A percentile compares a stretch with the other conserved stretches of the same genome.
phyloP scores from a whole-genome alignment of 1,140 invertebrate genomes.

The Battus philenor region DNA sequence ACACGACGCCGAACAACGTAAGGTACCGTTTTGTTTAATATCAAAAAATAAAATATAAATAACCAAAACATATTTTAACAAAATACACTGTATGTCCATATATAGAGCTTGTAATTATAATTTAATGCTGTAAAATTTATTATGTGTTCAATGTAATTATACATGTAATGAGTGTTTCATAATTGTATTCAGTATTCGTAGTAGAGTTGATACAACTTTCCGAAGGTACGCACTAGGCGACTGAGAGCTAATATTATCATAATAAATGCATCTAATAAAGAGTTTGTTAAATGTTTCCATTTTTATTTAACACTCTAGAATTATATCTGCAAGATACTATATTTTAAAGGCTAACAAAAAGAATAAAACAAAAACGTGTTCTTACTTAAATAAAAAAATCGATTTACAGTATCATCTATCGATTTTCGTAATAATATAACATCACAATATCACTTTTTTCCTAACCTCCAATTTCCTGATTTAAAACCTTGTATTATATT shows the following conservation, averaged over 20 bases:
- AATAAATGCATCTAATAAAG: constrained; percentile 74
- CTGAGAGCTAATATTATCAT: constrained; percentile 74
- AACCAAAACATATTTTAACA: constrained; percentile 42
- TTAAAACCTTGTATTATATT: too few relatives aligned
- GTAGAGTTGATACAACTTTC: constrained; percentile 70
- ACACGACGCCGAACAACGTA: too few relatives aligned
- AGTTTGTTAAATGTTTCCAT: constrained; percentile 65
- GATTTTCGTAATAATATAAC: too few relatives aligned
- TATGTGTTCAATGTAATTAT: constrained; percentile 20
- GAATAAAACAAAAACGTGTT: too few relatives aligned
- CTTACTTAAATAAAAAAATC: too few relatives aligned
- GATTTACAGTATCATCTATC: too few relatives aligned
- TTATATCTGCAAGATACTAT: too few relatives aligned
- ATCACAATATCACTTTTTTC: too few relatives aligned
- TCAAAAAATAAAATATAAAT: too few relatives aligned
- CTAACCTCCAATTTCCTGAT: too few relatives aligned
- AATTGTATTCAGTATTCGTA: constrained; percentile 23
- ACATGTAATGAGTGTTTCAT: constrained; percentile 23
- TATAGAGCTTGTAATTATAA: constrained; percentile 7
- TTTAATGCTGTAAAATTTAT: constrained; percentile 16
- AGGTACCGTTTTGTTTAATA: too few relatives aligned
- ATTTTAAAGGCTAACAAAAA: too few relatives aligned
- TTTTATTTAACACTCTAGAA: constrained; percentile 34
- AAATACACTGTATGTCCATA: constrained; percentile 45
- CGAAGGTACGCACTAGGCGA: constrained; percentile 74